phyloP scores from a whole-genome alignment of 2,888 invertebrate genomes.

The Rhamnusium bicolor region DNA sequence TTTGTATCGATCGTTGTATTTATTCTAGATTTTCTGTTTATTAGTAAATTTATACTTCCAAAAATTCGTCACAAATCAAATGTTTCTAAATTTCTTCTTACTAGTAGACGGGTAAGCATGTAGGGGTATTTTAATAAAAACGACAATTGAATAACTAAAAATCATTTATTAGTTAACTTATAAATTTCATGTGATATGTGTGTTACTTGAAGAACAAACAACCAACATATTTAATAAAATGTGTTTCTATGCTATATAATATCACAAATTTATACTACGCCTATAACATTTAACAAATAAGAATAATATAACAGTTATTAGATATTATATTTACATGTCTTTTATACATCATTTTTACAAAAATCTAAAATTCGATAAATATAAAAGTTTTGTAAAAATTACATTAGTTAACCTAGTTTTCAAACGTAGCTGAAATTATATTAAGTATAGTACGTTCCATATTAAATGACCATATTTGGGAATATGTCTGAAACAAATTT shows the following conservation, averaged over 20 bases:
- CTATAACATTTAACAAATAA: constrained; percentile 39
- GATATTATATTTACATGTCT: constrained; percentile 27
- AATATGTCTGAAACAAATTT: too few species aligned
- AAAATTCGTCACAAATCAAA: too few species aligned
- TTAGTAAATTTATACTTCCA: too few species aligned
- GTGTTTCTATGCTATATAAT: constrained; percentile 33
- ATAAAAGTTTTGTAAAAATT: constrained; percentile 35
- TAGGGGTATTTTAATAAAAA: background rate
- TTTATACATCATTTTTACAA: constrained; percentile 35
- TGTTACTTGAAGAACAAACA: constrained; percentile 31
- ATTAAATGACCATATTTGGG: background rate
- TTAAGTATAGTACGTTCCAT: background rate
- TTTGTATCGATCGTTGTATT: too few species aligned
- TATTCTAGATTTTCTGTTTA: too few species aligned
- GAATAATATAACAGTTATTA: constrained; percentile 25
- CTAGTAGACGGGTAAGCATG: too few species aligned
- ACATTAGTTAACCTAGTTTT: constrained; percentile 12
- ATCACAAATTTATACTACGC: constrained; percentile 38
- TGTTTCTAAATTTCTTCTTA: too few species aligned
- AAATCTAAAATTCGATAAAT: constrained; percentile 31
- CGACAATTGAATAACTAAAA: constrained; percentile 21
- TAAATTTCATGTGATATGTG: constrained; percentile 33
- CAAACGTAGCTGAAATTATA: background rate
- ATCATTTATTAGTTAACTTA: constrained; percentile 30
- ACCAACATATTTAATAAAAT: constrained; percentile 31